Evolutionary conservation across 2,888 invertebrate species (phyloP), one percentile per base, ranked within the genome.

Genomic region (Chaetoderma sp.): DNA sequence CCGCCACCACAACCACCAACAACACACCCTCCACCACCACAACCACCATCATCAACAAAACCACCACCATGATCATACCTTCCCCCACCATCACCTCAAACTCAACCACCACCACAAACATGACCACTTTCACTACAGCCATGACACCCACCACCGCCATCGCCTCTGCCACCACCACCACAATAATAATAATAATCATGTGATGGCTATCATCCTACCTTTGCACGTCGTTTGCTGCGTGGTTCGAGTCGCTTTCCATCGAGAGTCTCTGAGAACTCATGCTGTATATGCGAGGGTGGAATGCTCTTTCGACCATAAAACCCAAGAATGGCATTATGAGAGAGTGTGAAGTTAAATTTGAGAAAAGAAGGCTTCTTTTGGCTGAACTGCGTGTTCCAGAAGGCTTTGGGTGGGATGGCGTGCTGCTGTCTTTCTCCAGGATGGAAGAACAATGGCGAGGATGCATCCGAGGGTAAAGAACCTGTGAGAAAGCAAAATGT

Each of bases 301-400:
- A 96, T 94, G 84, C 96, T 97, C 78, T 96, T 90, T 75, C 98
- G 90, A 1, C 95, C 97, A 84, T 98, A 97, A 18, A 98, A 93
- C 45, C 96, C 98, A 86, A 98, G 69, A 49, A 86, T 79, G 5
- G 87, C 85, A 49, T 78, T 73, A 13, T 73, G 73, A 4, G 86
- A 80, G 27, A 87, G 67, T 87, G 93, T 93, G 87, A 97, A 94
- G 88, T 97, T 96, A 86, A 97, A 96, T 85, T 94, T 93, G 59
- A 98, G 93, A 88, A 95, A 96, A 52, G 94, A 93, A 60, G 96
- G 93, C 88, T 95, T 94, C 68, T 94, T 93, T 88, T 96, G 96
- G 88, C 94, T 95, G 88, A 98, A 96, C 88, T 96, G 95, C 92
- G 96, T 94, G 88, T 96, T 95, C 96, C 96, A 96, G 88, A 96